A percentile compares a stretch with the other conserved stretches of the same genome.
These are phyloP conservation scores for Formica exsecta DNA, from an alignment of 1,140 invertebrate species.

Conservation along the genomic window DNA sequence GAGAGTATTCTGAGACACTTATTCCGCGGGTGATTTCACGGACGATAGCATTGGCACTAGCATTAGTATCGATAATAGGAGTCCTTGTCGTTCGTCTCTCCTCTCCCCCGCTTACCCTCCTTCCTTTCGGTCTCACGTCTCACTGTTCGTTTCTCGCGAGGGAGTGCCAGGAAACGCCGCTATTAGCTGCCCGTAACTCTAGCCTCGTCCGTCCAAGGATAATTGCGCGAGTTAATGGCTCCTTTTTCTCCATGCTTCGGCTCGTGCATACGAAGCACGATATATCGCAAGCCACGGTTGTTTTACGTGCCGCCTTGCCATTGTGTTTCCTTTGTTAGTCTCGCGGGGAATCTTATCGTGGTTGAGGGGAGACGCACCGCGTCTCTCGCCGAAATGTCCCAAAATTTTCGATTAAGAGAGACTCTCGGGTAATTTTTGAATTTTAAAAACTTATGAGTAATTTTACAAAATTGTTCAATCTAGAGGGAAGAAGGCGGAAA, in stretches of 20 bases:
- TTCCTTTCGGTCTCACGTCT: conserved; percentile 18
- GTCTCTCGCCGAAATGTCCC: no score
- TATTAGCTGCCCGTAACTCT: conserved; percentile 81
- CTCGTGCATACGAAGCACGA: conserved; percentile 39
- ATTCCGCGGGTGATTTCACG: conserved; percentile 58
- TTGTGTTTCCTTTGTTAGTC: conserved; percentile 28
- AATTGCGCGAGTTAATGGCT: conserved; percentile 82
- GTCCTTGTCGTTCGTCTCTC: conserved; percentile 62
- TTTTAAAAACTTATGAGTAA: background rate
- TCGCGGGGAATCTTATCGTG: conserved; percentile 22
- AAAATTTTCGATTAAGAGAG: no score
- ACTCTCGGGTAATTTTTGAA: background rate
- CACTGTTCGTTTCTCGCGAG: conserved; percentile 69
- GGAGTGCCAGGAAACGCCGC: conserved; percentile 82
- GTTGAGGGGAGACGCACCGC: no score
- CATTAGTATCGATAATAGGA: conserved; percentile 69
- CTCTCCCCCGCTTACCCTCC: background rate
- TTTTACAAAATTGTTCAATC: background rate
- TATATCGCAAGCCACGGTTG: conserved; percentile 8
- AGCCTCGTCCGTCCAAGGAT: conserved; percentile 81
- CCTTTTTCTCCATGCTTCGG: conserved; percentile 72
- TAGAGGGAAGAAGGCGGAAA: background rate
- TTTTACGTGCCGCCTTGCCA: conserved; percentile 8
- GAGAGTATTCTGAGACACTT: conserved; percentile 51
- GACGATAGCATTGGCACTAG: conserved; percentile 59